These are phyloP conservation scores for Diorhabda sublineata DNA, from an alignment of 1,140 invertebrate genomes.

Conservation along the genomic window DNA sequence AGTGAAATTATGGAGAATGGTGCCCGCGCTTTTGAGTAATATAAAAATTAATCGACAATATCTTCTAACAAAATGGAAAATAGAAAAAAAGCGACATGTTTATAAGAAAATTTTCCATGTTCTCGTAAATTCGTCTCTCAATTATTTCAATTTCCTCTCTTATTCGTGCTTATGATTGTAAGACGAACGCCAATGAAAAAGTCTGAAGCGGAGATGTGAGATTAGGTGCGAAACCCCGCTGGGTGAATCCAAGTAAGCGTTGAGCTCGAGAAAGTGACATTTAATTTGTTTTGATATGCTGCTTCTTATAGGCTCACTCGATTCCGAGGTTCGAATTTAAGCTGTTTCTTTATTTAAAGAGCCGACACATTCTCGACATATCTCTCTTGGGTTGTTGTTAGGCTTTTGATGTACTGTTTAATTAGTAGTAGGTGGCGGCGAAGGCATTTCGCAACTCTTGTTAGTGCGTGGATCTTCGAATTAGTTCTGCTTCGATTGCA, in stretches of 20 bases:
- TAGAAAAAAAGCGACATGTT: no score
- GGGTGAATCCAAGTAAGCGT: conserved; percentile 8
- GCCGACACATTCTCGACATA: background rate
- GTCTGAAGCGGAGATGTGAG: conserved; percentile 30
- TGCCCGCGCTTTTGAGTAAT: no score
- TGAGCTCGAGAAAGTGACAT: conserved; percentile 34
- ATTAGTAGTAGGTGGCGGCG: conserved; percentile 1
- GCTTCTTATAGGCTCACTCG: conserved; percentile 15
- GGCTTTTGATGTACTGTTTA: conserved; percentile 4
- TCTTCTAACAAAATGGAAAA: no score
- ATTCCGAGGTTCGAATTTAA: background rate
- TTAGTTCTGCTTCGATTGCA: background rate
- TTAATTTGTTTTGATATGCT: conserved; percentile 35
- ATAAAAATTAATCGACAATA: no score
- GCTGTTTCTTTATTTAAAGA: background rate
- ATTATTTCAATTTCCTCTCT: no score
- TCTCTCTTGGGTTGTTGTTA: background rate
- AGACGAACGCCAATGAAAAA: conserved; percentile 19
- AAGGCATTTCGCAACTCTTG: background rate
- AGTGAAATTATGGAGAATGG: no score
- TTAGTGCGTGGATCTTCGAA: background rate
- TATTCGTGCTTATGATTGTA: no score
- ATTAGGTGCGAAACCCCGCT: conserved; percentile 35
- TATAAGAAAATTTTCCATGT: no score
- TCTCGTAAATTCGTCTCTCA: no score